Conservation (phyloP, 2,888 invertebrate genomes). For the Hartigia nigra region DNA sequence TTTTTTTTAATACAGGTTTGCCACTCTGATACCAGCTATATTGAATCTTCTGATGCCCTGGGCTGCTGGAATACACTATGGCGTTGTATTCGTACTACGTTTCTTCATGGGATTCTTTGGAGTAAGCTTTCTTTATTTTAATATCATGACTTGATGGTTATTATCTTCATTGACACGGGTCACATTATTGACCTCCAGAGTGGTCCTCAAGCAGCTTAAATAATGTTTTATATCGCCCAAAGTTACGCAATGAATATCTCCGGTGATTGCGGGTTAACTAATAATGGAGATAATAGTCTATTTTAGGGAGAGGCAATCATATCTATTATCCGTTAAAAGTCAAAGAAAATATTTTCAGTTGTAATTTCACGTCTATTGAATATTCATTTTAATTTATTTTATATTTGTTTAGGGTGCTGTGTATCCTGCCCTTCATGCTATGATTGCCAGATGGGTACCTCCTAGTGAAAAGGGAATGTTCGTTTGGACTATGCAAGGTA, state of each 20-base stretch:
- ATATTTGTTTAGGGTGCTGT: conserved; percentile 69
- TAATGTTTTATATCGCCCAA: neutral
- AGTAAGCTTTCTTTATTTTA: conserved; percentile 45
- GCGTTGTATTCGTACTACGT: conserved; percentile 52
- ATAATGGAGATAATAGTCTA: neutral
- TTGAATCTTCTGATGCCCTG: conserved; percentile 60
- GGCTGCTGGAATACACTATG: conserved; percentile 52
- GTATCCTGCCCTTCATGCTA: conserved; percentile 75
- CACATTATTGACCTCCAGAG: neutral
- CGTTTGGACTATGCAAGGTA: conserved; percentile 72
- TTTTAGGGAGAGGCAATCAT: neutral
- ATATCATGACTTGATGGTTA: neutral
- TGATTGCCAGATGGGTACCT: conserved; percentile 81
- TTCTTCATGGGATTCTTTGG: conserved; percentile 63
- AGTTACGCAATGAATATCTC: neutral
- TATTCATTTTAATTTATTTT: neutral
- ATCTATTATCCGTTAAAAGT: neutral
- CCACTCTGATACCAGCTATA: conserved; percentile 60
- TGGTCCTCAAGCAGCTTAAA: neutral
- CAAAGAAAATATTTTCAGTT: neutral
- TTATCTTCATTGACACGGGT: neutral
- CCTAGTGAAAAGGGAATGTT: conserved; percentile 83
- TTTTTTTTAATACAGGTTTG: conserved; percentile 44
- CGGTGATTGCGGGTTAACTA: neutral
- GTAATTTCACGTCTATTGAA: neutral